phyloP scores from a whole-genome alignment of 1,140 invertebrate species.

The Halesus radiatus region DNA sequence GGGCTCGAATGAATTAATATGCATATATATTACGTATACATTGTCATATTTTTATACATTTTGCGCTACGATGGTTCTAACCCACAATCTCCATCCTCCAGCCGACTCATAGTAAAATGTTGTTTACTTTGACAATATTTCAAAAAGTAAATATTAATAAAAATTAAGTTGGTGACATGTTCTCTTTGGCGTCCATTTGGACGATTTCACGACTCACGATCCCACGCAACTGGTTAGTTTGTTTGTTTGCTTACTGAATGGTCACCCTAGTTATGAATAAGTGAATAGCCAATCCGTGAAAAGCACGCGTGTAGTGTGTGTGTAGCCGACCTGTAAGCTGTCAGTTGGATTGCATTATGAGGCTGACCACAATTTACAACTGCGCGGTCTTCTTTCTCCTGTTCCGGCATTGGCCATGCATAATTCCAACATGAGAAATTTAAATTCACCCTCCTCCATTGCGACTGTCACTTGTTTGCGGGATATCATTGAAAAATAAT shows the following conservation, averaged over 20 bases:
- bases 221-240: too few relatives aligned
- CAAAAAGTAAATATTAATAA: too few relatives aligned
- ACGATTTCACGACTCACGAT: too few relatives aligned
- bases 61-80: too few relatives aligned
- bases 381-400: constrained; percentile 13
- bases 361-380: constrained; percentile 28
- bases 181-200: too few relatives aligned
- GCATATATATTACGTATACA: too few relatives aligned
- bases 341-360: constrained; percentile 18
- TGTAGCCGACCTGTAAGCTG: constrained; percentile 3
- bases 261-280: constrained; percentile 26
- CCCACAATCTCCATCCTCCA: too few relatives aligned
- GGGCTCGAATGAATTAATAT: too few relatives aligned
- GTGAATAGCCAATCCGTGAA: constrained; percentile 13
- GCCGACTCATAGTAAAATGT: too few relatives aligned
- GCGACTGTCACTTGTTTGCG: constrained; percentile 1
- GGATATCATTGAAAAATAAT: constrained; percentile 22
- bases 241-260: background rate
- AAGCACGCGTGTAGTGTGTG: constrained; percentile 7
- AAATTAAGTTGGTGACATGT: too few relatives aligned
- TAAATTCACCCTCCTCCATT: constrained; percentile 1
- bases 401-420: constrained; percentile 23
- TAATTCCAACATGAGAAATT: constrained; percentile 25
- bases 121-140: too few relatives aligned
- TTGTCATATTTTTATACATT: too few relatives aligned